Evolutionary conservation across 2,888 invertebrate genomes (phyloP), one percentile per base, ranked within the genome.

Genomic region (Quadroppia sp.): DNA sequence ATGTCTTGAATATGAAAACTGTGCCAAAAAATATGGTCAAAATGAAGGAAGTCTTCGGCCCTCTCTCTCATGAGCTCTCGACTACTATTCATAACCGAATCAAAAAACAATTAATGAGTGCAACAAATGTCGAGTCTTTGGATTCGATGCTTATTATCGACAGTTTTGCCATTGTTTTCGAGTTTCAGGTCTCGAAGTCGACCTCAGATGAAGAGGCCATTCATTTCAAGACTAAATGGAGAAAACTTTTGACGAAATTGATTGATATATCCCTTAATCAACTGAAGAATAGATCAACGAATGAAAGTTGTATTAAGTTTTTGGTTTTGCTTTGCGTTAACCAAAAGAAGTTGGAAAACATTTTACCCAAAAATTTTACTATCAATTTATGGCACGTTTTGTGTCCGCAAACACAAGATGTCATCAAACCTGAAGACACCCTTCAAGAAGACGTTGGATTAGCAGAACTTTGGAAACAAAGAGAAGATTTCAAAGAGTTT

Each of bases 181-280:
- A 73, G 42, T 71, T 48, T 23, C 32, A 36, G 32, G 69, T 73
- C n/a, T 40, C 45, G 23, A 28, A 25, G 6, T 23, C 23, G 1
- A 13, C 42, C 9, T 28, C 40, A 28, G 30, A 61, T 64, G 42
- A n/a, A 23, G 72, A 72, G n/a, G 11, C n/a, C 2, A 67, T 59
- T 25, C 20, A 40, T 64, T 67, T 69, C 9, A 73, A 73, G 42
- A 48, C 20, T 7, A 73, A 67, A 69, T 73, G 73, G 73, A n/a
- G 32, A n/a, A 73, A 73, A 69, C 50, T 73, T n/a, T 53, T 73
- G 23, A 1, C 30, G 17, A 50, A 50, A 28, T 67, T 73, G 28
- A 71, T 73, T 13, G 3, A 32, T 28, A 72, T 72, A 48, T 73
- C 67, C 1, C 4, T 73, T 20, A 20, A 45, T 7, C n/a, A 71